Base-by-base conservation (phyloP, 2,888 invertebrate genomes). In the Microchrysa polita region DNA sequence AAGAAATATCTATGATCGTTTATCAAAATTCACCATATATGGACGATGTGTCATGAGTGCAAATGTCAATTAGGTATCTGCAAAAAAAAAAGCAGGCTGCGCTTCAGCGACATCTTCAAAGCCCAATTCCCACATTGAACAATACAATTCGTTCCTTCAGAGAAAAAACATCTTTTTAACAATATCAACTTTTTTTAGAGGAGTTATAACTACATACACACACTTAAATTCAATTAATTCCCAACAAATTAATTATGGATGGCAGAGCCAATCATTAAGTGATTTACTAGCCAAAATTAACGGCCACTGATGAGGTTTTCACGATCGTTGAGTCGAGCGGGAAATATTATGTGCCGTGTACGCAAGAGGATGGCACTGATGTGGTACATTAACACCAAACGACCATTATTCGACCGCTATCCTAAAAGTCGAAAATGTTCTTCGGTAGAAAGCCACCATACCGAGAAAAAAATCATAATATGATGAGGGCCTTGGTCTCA, bases 201-300 rank as follows among this genome's bases (percentile, higher is more conserved):
- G 27, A 34, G 27, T 34, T 7, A n/a, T 34, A 34, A 34, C 27
- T 34, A 34, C 27, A 34, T 72, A 60, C 7, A 34, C 27, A 34
- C 60, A 60, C 60, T 72, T 72, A 60, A 44, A 14, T 67, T 74
- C 74, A 75, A 75, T 75, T 75, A 75, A 74, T 74, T 75, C 61
- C 72, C 74, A 75, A 75, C 75, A 74, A 75, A 75, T 75, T 75
- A 75, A 75, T 75, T 75, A 75, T 67, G 67, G 63, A 55, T 42
- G 73, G 60, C 73, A 65, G 44, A 67, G 75, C 72, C 72, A 67
- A 75, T 75, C 75, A 74, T 75, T 75, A 75, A 75, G 75, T 75
- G 75, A 75, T 75, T 75, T 75, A 75, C 74, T 75, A 55, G 75
- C 40, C 75, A 63, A 75, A 75, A 75, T 75, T 75, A 75, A 75